Evolutionary conservation across 2,113 vertebrate species (phyloP).

Genomic region (Microtus richardsoni): DNA sequence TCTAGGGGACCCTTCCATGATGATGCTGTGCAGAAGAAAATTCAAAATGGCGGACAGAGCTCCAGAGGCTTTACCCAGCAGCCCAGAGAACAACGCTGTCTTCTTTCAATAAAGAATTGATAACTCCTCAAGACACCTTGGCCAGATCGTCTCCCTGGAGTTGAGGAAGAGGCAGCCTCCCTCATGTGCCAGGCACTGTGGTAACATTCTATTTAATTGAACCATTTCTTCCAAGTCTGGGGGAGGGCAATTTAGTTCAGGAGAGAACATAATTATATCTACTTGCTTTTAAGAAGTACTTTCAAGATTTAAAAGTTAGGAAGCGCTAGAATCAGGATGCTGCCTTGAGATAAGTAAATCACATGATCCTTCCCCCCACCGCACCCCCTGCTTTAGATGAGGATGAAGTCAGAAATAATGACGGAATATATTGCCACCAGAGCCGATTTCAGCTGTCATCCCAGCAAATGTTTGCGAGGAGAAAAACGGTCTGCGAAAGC

Average conservation of each 20-base stretch:
- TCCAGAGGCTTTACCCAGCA: neutral
- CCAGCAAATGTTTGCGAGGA: neutral
- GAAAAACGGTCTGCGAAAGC: neutral
- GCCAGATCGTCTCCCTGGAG: neutral
- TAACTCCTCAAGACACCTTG: neutral
- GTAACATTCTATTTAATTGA: neutral
- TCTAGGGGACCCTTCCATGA: fast-evolving
- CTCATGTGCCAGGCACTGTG: fast-evolving
- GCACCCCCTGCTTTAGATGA: neutral
- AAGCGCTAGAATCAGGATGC: neutral
- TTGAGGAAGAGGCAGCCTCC: neutral
- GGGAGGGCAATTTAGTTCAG: conserved; percentile 33
- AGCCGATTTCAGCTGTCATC: neutral
- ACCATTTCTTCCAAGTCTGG: conserved; percentile 25
- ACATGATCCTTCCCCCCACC: neutral
- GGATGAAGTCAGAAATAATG: neutral
- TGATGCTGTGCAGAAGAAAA: neutral
- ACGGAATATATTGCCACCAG: neutral
- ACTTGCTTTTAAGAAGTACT: conserved; percentile 60
- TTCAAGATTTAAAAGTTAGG: conserved; percentile 39
- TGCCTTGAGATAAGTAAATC: neutral
- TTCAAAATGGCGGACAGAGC: neutral
- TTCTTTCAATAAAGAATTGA: too few relatives aligned
- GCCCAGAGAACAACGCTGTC: neutral
- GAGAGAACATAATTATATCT: conserved; percentile 57